phyloP scores from a whole-genome alignment of 2,888 invertebrate species.

The Notocelia uddmanniana region DNA sequence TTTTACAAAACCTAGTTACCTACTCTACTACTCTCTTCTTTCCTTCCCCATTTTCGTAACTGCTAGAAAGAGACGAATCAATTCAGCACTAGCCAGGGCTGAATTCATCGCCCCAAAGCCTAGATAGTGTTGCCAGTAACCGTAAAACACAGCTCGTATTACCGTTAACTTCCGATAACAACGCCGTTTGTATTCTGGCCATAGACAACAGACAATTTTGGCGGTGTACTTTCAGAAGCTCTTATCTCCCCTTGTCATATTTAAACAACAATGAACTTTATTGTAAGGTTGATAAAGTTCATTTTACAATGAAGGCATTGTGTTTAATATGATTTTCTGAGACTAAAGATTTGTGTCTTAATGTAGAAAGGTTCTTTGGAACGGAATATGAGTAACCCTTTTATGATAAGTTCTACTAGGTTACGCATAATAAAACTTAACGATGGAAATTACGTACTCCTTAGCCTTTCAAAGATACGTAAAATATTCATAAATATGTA shows the following conservation, averaged over 20 bases:
- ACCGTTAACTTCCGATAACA: slow-evolving; percentile 44
- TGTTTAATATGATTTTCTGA: background rate
- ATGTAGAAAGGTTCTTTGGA: slow-evolving; percentile 21
- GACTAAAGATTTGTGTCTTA: slow-evolving; percentile 8
- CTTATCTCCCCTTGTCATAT: background rate
- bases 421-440: slow-evolving; percentile 24
- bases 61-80: background rate
- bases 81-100: background rate
- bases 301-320: background rate
- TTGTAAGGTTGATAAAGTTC: background rate
- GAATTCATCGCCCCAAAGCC: slow-evolving; percentile 5
- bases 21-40: background rate
- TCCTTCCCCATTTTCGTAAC: background rate
- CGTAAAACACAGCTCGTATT: slow-evolving; percentile 20
- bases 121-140: slow-evolving; percentile 27
- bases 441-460: slow-evolving; percentile 10
- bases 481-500: background rate
- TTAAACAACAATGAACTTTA: background rate
- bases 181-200: slow-evolving; percentile 49
- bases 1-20: no score
- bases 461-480: background rate
- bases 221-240: background rate
- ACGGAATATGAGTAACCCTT: slow-evolving; percentile 18
- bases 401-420: background rate
- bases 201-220: slow-evolving; percentile 31